Percentiles rank a stretch among this genome's conserved stretches.
phyloP scores from a whole-genome alignment of 2,888 invertebrate genomes.

The Tachina grossa region DNA sequence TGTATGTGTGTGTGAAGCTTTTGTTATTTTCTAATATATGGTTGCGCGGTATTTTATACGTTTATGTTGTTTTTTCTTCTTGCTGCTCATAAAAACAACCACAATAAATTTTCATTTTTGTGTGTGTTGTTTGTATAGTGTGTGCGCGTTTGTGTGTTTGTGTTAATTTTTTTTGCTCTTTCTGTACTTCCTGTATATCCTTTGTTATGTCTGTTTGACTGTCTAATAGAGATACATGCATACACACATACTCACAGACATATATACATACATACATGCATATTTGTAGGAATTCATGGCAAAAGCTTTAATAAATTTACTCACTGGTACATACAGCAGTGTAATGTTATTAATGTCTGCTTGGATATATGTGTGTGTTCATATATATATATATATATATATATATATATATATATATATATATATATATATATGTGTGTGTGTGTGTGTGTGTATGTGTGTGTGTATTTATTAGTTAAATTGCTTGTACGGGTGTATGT shows the following conservation, averaged over 20 bases:
- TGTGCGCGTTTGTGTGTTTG: not conserved
- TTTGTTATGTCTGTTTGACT: constrained; percentile 36
- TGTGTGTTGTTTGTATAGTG: constrained; percentile 44
- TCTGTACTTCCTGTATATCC: not conserved
- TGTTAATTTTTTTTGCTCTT: not conserved
- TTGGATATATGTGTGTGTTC: not conserved
- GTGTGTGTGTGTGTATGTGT: constrained; percentile 1
- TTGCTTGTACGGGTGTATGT: constrained; percentile 39
- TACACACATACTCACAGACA: too few relatives aligned
- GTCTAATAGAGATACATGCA: constrained; percentile 30
- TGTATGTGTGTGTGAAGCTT: constrained; percentile 10
- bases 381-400: not conserved
- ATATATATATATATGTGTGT: not conserved
- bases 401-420: not conserved
- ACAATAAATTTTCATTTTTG: constrained; percentile 70
- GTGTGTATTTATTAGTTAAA: constrained; percentile 42
- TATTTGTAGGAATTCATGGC: constrained; percentile 12
- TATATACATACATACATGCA: too few relatives aligned
- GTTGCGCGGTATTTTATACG: constrained; percentile 62
- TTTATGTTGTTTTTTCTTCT: constrained; percentile 33
- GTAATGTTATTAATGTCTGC: not conserved
- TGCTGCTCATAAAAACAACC: constrained; percentile 68
- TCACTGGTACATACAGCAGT: not conserved
- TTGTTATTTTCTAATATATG: constrained; percentile 69
- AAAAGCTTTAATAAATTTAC: constrained; percentile 38